These are phyloP conservation scores for Osmerus mordax DNA, from an alignment of 2,113 vertebrate genomes.

Conservation along the genomic window DNA sequence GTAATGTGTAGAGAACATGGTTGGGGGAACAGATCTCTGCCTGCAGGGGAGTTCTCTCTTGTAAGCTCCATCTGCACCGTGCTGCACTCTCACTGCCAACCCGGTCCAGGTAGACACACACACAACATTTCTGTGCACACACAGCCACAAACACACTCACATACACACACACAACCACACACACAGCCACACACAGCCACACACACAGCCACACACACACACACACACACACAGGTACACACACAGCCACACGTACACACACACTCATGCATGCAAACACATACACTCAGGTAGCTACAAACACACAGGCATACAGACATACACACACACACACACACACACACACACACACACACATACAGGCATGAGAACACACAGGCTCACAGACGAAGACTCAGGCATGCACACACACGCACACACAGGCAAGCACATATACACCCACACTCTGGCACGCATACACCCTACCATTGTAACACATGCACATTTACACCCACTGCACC, in stretches of 20 bases:
- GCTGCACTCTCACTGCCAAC: conserved; percentile 47
- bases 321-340: not conserved
- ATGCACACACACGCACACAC: not conserved
- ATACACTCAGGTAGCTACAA: not conserved
- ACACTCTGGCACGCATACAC: not conserved
- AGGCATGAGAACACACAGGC: not conserved
- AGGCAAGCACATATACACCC: not conserved
- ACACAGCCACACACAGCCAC: not conserved
- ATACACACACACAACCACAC: conserved; percentile 5
- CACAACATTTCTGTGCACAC: conserved; percentile 11
- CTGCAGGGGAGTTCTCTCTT: conserved; percentile 68
- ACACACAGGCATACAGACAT: conserved; percentile 28
- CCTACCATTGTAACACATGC: not conserved
- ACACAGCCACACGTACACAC: conserved; percentile 1
- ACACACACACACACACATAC: not conserved
- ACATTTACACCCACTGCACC: not conserved
- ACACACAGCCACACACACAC: conserved; percentile 1
- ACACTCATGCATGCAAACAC: conserved; percentile 4
- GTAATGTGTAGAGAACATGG: not conserved
- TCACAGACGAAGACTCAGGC: not conserved
- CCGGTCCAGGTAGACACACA: conserved; percentile 30
- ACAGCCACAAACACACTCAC: conserved; percentile 21
- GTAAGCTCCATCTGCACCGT: conserved; percentile 68
- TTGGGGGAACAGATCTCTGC: conserved; percentile 45
- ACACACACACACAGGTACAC: conserved; percentile 7